Evolutionary conservation across 1,140 invertebrate genomes (phyloP).

Genomic region (Heliothis subflexa): DNA sequence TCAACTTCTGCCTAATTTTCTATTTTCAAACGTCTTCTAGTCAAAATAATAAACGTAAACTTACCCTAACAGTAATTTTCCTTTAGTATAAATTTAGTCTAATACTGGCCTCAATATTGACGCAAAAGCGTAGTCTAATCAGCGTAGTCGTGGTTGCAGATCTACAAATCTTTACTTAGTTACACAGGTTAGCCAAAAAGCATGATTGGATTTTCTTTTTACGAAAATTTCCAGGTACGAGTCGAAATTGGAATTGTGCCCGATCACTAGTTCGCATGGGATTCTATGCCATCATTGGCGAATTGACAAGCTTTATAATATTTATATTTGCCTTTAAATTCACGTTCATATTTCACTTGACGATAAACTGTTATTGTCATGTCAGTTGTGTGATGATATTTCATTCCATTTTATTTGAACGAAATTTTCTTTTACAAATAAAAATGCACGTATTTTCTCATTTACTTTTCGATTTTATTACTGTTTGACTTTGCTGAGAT

Average conservation of each 20-base stretch:
- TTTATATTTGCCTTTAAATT: not conserved
- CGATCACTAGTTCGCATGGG: not conserved
- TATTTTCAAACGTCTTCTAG: too few relatives aligned
- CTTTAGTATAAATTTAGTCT: too few relatives aligned
- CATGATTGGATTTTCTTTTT: conserved; percentile 12
- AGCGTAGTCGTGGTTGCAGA: not conserved
- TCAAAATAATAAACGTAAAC: too few relatives aligned
- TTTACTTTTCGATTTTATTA: conserved; percentile 17
- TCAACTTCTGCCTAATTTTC: too few relatives aligned
- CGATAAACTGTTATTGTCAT: not conserved
- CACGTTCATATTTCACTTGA: too few relatives aligned
- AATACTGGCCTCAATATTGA: not conserved
- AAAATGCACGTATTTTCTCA: conserved; percentile 1
- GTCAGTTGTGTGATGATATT: not conserved
- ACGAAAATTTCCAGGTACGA: not conserved
- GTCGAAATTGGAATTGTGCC: conserved; percentile 16
- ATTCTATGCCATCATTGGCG: not conserved
- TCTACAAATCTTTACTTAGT: conserved; percentile 22
- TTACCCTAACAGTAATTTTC: too few relatives aligned
- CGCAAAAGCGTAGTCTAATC: not conserved
- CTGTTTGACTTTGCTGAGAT: not conserved
- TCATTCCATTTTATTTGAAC: conserved; percentile 1
- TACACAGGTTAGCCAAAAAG: conserved; percentile 4
- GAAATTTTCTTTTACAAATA: not conserved
- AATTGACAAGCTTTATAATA: conserved; percentile 1